Evolutionary conservation across 2,888 invertebrate genomes (phyloP).

Genomic region (Xestia ashworthii): DNA sequence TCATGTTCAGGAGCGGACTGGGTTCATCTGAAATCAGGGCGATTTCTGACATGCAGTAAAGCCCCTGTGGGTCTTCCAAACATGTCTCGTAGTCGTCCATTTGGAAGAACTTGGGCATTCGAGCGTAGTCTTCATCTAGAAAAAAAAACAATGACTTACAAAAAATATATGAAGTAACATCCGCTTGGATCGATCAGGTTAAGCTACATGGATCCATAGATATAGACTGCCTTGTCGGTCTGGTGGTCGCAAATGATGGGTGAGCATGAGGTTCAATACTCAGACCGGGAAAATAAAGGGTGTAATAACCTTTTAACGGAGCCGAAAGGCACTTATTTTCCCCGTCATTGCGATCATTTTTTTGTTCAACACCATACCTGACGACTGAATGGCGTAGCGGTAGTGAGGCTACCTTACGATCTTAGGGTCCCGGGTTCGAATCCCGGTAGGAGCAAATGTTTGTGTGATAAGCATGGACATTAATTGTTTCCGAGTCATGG

Average conservation of each 20-base stretch:
- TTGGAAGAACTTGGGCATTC: slow-evolving; percentile 67
- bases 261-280: background rate
- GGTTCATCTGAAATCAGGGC: slow-evolving; percentile 65
- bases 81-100: slow-evolving; percentile 70
- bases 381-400: no score
- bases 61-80: slow-evolving; percentile 47
- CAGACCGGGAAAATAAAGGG: background rate
- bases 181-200: background rate
- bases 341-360: no score
- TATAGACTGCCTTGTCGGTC: background rate
- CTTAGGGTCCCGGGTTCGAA: no score
- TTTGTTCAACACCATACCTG: no score
- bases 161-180: background rate
- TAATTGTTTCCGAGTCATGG: no score
- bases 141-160: background rate
- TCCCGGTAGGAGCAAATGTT: no score
- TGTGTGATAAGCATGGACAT: no score
- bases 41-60: slow-evolving; percentile 67
- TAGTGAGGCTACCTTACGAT: no score
- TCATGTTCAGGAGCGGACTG: slow-evolving; percentile 61
- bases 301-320: no score
- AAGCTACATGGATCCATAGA: background rate
- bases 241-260: background rate
- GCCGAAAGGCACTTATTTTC: no score
- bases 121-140: slow-evolving; percentile 59